phyloP scores from a whole-genome alignment of 2,113 vertebrate genomes.

The Callopanchax toddi region DNA sequence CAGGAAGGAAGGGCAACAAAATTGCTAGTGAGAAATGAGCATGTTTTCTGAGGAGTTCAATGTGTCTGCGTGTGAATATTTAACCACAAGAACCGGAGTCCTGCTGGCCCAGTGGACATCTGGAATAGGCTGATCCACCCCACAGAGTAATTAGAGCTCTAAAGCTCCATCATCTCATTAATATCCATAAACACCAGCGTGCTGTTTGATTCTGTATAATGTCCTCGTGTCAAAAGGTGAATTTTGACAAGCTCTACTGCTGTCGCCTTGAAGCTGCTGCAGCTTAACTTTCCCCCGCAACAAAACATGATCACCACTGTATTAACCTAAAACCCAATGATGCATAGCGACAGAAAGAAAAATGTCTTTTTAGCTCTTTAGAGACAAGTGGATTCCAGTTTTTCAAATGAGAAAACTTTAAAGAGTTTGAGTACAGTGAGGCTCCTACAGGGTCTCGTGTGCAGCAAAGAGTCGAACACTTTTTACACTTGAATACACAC shows the following conservation, averaged over 20 bases:
- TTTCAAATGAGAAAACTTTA: slow-evolving; percentile 29
- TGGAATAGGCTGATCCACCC: slow-evolving; percentile 33
- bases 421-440: slow-evolving; percentile 22
- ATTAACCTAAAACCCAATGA: slow-evolving; percentile 17
- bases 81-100: slow-evolving; percentile 31
- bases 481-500: slow-evolving; percentile 13
- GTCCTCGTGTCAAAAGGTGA: slow-evolving; percentile 17
- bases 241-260: slow-evolving; percentile 21
- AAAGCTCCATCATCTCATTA: slow-evolving; percentile 33
- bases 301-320: slow-evolving; percentile 7
- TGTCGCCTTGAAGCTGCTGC: no score
- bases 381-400: slow-evolving; percentile 33
- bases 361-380: neutral
- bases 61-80: slow-evolving; percentile 55
- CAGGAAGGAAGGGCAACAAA: slow-evolving; percentile 8
- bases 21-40: slow-evolving; percentile 13
- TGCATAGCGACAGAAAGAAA: slow-evolving; percentile 15
- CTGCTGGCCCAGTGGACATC: slow-evolving; percentile 46
- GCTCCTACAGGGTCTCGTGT: slow-evolving; percentile 3
- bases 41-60: slow-evolving; percentile 36
- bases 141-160: slow-evolving; percentile 46
- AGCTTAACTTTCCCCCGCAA: neutral
- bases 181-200: slow-evolving; percentile 27
- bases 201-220: slow-evolving; percentile 40
- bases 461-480: neutral